Evolutionary conservation across 35 echinoderm and acorn worm species (phyloP), one percentile per base, ranked within the genome.

Genomic region (Hemicentrotus pulcherrimus): DNA sequence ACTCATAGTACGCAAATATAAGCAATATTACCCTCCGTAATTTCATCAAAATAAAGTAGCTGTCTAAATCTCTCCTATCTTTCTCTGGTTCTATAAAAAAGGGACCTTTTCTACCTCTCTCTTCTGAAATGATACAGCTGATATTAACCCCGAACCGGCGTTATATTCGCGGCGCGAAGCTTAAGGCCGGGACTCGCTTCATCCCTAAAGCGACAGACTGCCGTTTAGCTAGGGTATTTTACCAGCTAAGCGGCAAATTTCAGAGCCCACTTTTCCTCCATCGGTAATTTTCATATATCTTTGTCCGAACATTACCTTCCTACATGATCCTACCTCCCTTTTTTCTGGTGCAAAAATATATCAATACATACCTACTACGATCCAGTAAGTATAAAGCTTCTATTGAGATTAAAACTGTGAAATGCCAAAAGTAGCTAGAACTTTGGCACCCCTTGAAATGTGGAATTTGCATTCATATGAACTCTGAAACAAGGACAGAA

Each of bases 21-120:
- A 90, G 32, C 88, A 90, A 90, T 90, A 90, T 90, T 90, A 90
- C 88, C 88, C 28, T n/a, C 32, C 88, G 88, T 90, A 90, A 90
- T 90, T 90, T 90, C 88, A 90, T 90, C 88, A 90, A 19, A 47
- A 33, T 47, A 47, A 30, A 90, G 88, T 90, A 90, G 88, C 88
- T 16, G 88, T 78, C 88, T 90, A 90, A 90, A 90, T 90, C 88
- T 30, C 88, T 45, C 88, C 88, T 47, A 45, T 90, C 88, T 90
- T 90, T 47, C 88, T 47, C 24, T 47, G 32, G 88, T 90, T 45
- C 19, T 4, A 47, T 47, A 47, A 78, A 78, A 78, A 78, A 78
- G 65, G 10, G 19, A n/a, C 18, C 19, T 78, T 78, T 78, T 78
- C 65, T 78, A 78, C 65, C 24, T 78, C 65, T 78, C 22, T 78